Evolutionary conservation across 2,113 vertebrate genomes (phyloP).

Genomic region (Ochotona princeps): DNA sequence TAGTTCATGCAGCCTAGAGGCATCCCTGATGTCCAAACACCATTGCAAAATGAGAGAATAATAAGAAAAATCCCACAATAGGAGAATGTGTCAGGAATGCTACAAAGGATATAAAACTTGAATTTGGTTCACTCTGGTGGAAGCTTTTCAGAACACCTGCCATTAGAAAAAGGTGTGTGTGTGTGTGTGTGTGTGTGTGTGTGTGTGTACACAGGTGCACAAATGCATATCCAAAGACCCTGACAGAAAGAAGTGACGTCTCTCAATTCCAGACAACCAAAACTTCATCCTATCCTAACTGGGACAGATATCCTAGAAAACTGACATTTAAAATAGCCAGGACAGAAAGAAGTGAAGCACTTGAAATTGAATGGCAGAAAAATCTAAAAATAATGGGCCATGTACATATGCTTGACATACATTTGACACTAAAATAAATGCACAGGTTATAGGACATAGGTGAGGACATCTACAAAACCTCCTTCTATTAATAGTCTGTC

Average conservation of each 20-base stretch:
- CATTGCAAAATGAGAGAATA: not conserved
- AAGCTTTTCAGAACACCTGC: not conserved
- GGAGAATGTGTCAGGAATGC: not conserved
- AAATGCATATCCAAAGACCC: not conserved
- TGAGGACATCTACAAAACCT: not conserved
- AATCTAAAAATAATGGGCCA: constrained; percentile 42
- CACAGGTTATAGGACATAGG: not conserved
- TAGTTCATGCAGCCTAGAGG: not conserved
- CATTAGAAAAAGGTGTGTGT: not conserved
- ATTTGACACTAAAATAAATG: constrained; percentile 22
- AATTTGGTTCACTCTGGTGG: not conserved
- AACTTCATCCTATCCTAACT: not conserved
- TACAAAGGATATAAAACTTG: not conserved
- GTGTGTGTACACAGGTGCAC: not conserved
- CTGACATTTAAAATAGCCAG: not conserved
- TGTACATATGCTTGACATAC: not conserved
- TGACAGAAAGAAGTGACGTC: not conserved
- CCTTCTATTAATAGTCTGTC: not conserved
- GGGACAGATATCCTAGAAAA: not conserved
- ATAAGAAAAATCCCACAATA: not conserved
- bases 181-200: not conserved
- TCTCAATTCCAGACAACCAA: constrained; percentile 9
- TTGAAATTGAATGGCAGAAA: not conserved
- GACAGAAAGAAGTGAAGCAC: not conserved
- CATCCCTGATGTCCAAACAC: not conserved